phyloP scores from a whole-genome alignment of 2,888 invertebrate genomes.

The Morinoia aosen region DNA sequence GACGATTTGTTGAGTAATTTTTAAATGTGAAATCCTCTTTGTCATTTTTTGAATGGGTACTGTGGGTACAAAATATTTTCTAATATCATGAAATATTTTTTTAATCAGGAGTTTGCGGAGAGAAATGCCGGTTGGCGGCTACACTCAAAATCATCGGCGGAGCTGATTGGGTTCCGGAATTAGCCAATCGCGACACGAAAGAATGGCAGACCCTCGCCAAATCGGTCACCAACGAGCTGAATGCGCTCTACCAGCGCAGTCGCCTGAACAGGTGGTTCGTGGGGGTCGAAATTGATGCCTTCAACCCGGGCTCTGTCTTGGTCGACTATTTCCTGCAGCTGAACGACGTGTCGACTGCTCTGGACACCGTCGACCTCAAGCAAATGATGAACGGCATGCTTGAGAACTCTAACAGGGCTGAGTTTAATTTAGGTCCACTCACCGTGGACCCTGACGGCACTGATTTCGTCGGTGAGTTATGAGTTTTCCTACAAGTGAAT shows the following conservation, averaged over 20 bases:
- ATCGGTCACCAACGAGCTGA: constrained; percentile 63
- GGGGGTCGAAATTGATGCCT: constrained; percentile 66
- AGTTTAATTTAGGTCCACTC: constrained; percentile 59
- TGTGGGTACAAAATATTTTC: background rate
- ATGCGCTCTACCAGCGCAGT: constrained; percentile 61
- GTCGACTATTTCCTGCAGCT: constrained; percentile 66
- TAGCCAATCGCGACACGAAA: constrained; percentile 65
- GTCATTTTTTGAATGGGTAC: too few species aligned
- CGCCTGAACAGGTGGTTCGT: constrained; percentile 62
- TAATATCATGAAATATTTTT: background rate
- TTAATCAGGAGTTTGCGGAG: constrained; percentile 62
- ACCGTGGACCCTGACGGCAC: constrained; percentile 64
- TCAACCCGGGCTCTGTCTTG: constrained; percentile 65
- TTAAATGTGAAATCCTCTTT: background rate
- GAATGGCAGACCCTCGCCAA: constrained; percentile 66
- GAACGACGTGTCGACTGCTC: constrained; percentile 56
- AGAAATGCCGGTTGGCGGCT: constrained; percentile 65
- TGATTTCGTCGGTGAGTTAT: constrained; percentile 66
- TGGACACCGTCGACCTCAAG: constrained; percentile 66
- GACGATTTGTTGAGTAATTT: background rate
- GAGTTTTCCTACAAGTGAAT: background rate
- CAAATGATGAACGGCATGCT: constrained; percentile 59
- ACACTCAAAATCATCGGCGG: constrained; percentile 64
- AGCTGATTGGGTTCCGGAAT: constrained; percentile 64
- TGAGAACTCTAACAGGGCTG: constrained; percentile 50